These are phyloP conservation scores for Andrena marginata DNA, from an alignment of 2,888 invertebrate species.

Conservation along the genomic window DNA sequence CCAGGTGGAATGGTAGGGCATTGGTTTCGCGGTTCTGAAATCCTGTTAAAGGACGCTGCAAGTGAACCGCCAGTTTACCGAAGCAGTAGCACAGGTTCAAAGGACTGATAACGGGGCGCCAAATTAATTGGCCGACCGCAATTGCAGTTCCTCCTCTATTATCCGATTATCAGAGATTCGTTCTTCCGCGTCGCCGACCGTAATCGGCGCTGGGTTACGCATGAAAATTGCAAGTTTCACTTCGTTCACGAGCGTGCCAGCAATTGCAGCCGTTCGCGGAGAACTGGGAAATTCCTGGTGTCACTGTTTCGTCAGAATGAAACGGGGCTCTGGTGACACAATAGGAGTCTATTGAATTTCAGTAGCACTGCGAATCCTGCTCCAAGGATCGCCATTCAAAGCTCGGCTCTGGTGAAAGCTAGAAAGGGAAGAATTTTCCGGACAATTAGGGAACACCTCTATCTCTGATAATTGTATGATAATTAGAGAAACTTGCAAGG, in stretches of 20 bases:
- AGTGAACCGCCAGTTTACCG: neutral
- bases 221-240: constrained; percentile 38
- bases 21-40: too few relatives aligned
- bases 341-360: too few relatives aligned
- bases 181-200: constrained; percentile 4
- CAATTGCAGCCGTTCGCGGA: neutral
- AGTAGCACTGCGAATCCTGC: too few relatives aligned
- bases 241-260: neutral
- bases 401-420: too few relatives aligned
- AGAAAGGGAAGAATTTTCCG: too few relatives aligned
- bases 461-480: too few relatives aligned
- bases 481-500: too few relatives aligned
- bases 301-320: neutral
- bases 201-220: constrained; percentile 10
- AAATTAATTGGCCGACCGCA: constrained; percentile 42
- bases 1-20: too few relatives aligned
- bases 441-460: too few relatives aligned
- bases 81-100: neutral
- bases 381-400: too few relatives aligned
- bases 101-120: constrained; percentile 11
- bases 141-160: constrained; percentile 45
- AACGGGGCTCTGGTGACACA: neutral
- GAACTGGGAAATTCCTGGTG: neutral
- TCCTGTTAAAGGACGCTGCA: too few relatives aligned
- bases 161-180: constrained; percentile 55